These are phyloP conservation scores for Geotrupes spiniger DNA, from an alignment of 2,888 invertebrate species.

Conservation along the genomic window DNA sequence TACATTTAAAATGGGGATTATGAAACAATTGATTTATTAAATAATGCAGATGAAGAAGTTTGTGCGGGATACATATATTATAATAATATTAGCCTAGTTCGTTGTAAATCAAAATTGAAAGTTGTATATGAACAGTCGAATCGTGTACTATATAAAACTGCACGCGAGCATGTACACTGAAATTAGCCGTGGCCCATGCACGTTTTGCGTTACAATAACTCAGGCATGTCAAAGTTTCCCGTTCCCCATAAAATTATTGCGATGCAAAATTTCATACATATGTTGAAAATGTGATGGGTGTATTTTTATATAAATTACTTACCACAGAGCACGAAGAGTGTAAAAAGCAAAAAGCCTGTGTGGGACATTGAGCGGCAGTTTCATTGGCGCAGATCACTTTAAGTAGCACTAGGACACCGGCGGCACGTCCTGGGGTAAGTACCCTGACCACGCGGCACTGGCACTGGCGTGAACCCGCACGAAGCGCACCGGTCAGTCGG, in stretches of 20 bases:
- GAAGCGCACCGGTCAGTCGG: conserved; percentile 31
- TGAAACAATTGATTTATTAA: too few species aligned
- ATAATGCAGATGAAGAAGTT: too few species aligned
- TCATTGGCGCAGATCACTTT: conserved; percentile 33
- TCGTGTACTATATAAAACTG: too few species aligned
- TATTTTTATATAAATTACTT: too few species aligned
- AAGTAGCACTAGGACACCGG: conserved; percentile 15
- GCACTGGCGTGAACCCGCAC: conserved; percentile 25
- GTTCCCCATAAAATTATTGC: too few species aligned
- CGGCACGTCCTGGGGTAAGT: conserved; percentile 19
- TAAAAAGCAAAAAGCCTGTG: conserved; percentile 36
- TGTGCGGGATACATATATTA: conserved; percentile 3
- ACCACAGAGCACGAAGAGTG: conserved; percentile 40
- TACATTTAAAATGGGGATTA: too few species aligned
- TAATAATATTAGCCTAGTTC: conserved; percentile 11
- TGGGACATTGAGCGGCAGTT: conserved; percentile 39
- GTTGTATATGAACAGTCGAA: neutral
- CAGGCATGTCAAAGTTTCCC: too few species aligned
- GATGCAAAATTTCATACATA: too few species aligned
- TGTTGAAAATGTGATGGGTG: too few species aligned
- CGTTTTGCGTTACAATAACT: too few species aligned
- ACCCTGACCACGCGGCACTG: conserved; percentile 27
- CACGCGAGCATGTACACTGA: too few species aligned
- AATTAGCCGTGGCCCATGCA: too few species aligned
- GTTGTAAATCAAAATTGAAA: neutral